Conservation (phyloP, 2,113 vertebrate genomes). For the Salminus brasiliensis region DNA sequence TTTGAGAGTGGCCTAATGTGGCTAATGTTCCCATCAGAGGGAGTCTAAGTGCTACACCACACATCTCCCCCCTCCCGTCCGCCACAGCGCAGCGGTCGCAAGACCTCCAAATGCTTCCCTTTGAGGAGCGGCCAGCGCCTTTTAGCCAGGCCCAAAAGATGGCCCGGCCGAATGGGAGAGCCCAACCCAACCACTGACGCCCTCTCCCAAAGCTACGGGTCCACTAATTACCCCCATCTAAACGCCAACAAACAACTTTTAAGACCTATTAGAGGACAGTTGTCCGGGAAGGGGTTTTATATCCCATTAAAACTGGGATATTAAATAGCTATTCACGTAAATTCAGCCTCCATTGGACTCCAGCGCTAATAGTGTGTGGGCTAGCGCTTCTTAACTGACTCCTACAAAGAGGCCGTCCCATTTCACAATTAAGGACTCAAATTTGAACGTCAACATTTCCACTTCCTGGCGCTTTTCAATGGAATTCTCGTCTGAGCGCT, state of each 20-base stretch:
- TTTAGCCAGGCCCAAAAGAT: conserved; percentile 63
- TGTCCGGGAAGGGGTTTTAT: conserved; percentile 62
- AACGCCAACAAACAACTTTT: conserved; percentile 64
- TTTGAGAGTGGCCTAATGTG: conserved; percentile 62
- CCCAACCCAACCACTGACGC: conserved; percentile 52
- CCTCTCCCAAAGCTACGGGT: conserved; percentile 58
- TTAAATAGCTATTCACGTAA: conserved; percentile 63
- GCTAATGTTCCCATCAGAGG: conserved; percentile 62
- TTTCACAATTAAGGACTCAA: conserved; percentile 50
- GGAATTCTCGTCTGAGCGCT: conserved; percentile 42
- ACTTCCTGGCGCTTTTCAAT: conserved; percentile 46
- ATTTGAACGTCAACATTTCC: conserved; percentile 39
- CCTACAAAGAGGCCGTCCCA: conserved; percentile 44
- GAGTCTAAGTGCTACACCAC: conserved; percentile 64
- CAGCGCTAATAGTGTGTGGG: conserved; percentile 53
- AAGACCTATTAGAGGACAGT: conserved; percentile 63
- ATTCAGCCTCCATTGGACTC: conserved; percentile 53
- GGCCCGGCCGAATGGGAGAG: conserved; percentile 49
- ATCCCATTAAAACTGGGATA: conserved; percentile 60
- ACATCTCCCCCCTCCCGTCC: conserved; percentile 50
- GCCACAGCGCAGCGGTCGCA: conserved; percentile 54
- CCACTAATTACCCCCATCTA: conserved; percentile 62
- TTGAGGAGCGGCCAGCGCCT: conserved; percentile 58
- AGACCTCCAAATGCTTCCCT: conserved; percentile 58
- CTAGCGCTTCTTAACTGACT: conserved; percentile 51